These are phyloP conservation scores for Yoshiicerus persimilis DNA, from an alignment of 1,140 invertebrate genomes.

Conservation along the genomic window DNA sequence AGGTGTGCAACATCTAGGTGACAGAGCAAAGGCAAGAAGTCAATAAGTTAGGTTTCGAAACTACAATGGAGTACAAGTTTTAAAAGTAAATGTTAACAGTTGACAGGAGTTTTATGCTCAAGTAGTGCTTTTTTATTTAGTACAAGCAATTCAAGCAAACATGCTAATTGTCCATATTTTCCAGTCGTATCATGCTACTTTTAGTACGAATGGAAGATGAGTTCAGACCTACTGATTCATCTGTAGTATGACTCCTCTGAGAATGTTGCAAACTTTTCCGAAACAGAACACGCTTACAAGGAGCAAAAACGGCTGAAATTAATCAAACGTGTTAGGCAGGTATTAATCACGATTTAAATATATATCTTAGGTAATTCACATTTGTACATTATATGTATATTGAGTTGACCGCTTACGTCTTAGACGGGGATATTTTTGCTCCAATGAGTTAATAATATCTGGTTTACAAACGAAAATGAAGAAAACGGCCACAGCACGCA, in stretches of 20 bases:
- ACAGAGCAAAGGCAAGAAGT: background rate
- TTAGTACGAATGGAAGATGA: background rate
- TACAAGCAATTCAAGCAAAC: background rate
- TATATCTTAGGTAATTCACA: no score
- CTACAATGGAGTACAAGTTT: background rate
- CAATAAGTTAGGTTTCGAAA: background rate
- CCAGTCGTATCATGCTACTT: background rate
- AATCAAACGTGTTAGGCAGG: no score
- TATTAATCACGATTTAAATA: no score
- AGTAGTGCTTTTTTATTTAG: background rate
- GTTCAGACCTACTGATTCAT: background rate
- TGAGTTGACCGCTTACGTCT: background rate
- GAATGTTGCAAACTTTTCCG: background rate
- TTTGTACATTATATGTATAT: background rate
- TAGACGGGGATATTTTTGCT: background rate
- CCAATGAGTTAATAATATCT: background rate
- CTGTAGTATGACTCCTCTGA: background rate
- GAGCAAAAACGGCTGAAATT: background rate
- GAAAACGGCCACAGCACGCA: constrained; percentile 84
- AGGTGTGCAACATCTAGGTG: background rate
- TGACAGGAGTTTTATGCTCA: background rate
- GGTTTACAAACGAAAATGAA: constrained; percentile 79
- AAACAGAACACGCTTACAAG: background rate
- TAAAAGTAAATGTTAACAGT: background rate
- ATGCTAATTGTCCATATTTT: background rate